Evolutionary conservation across 1,140 invertebrate genomes (phyloP).

Genomic region (Coenobita brevimanus): DNA sequence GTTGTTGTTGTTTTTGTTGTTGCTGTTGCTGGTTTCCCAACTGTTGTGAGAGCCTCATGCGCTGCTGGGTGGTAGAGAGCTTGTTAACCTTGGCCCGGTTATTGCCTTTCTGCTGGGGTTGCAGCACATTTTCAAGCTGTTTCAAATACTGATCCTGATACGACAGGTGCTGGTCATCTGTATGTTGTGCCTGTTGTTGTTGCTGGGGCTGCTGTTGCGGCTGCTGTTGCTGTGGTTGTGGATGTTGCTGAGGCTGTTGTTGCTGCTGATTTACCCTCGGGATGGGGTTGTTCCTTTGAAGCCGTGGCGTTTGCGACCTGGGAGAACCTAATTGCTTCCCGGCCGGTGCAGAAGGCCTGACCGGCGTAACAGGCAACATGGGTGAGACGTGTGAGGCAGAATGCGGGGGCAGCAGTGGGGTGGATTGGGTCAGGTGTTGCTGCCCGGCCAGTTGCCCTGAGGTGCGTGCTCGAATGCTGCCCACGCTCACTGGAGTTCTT

Average conservation of each 20-base stretch:
- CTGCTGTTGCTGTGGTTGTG: conserved; percentile 4
- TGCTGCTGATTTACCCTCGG: conserved; percentile 9
- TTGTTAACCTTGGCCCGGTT: conserved; percentile 47
- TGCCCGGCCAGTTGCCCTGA: conserved; percentile 47
- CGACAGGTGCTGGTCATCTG: conserved; percentile 34
- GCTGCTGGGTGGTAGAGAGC: conserved; percentile 27
- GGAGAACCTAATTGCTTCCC: too few species aligned
- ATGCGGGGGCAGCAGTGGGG: conserved; percentile 28
- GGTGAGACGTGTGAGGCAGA: not conserved
- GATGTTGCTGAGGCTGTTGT: conserved; percentile 18
- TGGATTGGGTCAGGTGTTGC: conserved; percentile 21
- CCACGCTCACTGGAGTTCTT: conserved; percentile 27
- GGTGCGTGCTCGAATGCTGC: conserved; percentile 21
- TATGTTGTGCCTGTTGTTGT: conserved; percentile 13
- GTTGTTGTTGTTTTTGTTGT: conserved; percentile 35
- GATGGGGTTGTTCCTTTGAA: conserved; percentile 1
- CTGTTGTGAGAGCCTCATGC: conserved; percentile 38
- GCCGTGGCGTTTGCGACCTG: too few species aligned
- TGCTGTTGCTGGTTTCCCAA: conserved; percentile 33
- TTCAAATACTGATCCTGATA: conserved; percentile 54
- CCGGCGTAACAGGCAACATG: not conserved
- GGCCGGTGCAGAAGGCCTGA: too few species aligned
- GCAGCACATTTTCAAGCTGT: conserved; percentile 25
- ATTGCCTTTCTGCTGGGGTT: conserved; percentile 31
- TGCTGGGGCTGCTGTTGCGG: conserved; percentile 1